phyloP scores from a whole-genome alignment of 2,113 vertebrate genomes.

The Anoura caudifer region DNA sequence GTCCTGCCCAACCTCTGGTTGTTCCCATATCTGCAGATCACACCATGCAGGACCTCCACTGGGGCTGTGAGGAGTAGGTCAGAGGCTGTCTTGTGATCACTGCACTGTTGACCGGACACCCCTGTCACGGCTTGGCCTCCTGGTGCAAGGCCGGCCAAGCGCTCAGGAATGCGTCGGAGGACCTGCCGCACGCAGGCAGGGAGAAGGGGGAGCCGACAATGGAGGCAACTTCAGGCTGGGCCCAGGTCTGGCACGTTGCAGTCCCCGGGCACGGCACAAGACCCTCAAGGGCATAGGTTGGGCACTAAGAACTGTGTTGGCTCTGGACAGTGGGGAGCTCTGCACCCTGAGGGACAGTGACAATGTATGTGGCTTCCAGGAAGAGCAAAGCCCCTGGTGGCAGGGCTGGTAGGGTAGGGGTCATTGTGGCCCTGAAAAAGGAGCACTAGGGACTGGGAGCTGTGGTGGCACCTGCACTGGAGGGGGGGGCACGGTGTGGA shows the following conservation, averaged over 20 bases:
- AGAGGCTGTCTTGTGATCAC: not conserved
- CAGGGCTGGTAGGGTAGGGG: not conserved
- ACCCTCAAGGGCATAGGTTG: not conserved
- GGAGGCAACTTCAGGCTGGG: not conserved
- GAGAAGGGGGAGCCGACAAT: not conserved
- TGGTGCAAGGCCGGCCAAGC: not conserved
- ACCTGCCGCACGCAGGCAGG: not conserved
- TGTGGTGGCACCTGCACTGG: rapidly evolving
- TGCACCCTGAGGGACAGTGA: not conserved
- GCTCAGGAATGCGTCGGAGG: not conserved
- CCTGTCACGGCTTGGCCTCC: not conserved
- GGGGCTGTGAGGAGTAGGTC: not conserved
- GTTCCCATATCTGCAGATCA: not conserved
- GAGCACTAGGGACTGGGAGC: not conserved
- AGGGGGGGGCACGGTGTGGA: not conserved
- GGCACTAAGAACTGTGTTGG: not conserved
- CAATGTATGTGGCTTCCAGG: not conserved
- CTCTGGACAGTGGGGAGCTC: not conserved
- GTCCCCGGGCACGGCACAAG: not conserved
- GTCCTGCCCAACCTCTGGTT: too few relatives aligned
- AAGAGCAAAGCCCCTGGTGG: not conserved
- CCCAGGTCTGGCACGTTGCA: not conserved
- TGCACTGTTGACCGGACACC: too few relatives aligned
- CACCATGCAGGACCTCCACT: not conserved
- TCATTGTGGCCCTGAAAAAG: not conserved